Conservation (phyloP, 2,113 vertebrate genomes). For the Zosterops hypoxanthus region DNA sequence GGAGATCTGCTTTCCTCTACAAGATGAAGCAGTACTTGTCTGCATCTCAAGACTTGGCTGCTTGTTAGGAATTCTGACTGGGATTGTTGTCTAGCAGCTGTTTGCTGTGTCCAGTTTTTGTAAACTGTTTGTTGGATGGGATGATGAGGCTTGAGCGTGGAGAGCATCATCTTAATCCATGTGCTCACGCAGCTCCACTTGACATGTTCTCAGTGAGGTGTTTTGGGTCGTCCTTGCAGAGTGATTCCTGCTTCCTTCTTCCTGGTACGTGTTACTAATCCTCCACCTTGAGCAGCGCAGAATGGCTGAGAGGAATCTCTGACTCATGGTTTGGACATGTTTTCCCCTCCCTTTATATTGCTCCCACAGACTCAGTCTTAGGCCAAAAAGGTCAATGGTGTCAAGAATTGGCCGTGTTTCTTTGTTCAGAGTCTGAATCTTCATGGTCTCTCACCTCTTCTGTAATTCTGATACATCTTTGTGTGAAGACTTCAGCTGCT, state of each 20-base stretch:
- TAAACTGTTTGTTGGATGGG: not conserved
- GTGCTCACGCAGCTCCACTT: accelerated
- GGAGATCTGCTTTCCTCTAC: not conserved
- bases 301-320: not conserved
- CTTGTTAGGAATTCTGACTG: not conserved
- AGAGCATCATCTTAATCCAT: not conserved
- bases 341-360: not conserved
- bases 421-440: not conserved
- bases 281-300: accelerated
- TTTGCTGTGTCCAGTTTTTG: not conserved
- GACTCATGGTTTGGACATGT: not conserved
- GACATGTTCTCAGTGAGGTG: not conserved
- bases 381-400: not conserved
- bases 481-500: not conserved
- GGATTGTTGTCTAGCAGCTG: not conserved
- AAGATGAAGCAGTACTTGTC: not conserved
- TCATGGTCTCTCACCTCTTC: not conserved
- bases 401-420: not conserved
- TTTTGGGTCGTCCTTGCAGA: not conserved
- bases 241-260: not conserved
- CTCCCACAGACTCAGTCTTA: not conserved
- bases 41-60: not conserved
- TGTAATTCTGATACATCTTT: not conserved
- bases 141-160: not conserved
- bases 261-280: not conserved